Evolutionary conservation across 2,113 vertebrate species (phyloP), one percentile per base, ranked within the genome.

Genomic region (Rhinichthys klamathensis): DNA sequence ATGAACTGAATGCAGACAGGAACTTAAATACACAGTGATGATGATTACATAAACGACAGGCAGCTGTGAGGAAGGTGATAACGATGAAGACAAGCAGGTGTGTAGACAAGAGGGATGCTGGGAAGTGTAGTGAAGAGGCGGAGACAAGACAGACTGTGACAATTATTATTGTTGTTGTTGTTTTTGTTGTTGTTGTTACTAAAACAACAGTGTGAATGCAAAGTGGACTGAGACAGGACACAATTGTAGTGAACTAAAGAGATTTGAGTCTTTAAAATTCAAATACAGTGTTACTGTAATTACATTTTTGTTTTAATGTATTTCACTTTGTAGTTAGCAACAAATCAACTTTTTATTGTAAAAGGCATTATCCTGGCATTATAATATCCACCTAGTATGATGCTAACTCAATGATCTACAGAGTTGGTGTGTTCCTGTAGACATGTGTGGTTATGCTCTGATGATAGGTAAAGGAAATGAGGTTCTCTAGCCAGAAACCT

Each of bases 401-500:
- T 38, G 32, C 23, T 78, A 11, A 60, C 54, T 23, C 3, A 38
- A 56, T 58, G 9, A 78, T 78, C 21, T 30, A 21, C 46, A 21
- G 30, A 77, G 51, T 54, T 38, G 27, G 18, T 1, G 8, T 58
- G 75, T n/a, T 27, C 9, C n/a, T 65, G 15, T 49, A 46, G 60
- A 65, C 9, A 25, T 63, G 41, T 49, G 35, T 30, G 16, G 4
- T 18, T 3, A 7, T 61, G 4, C 38, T 63, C 38, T 81, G 6
- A 51, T 81, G 60, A 69, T 67, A 67, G 23, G 44, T 51, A 65
- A 25, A 69, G 41, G 79, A 81, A 35, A 69, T 46, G 1, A 81
- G 23, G 30, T 51, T 51, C n/a, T 32, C 10, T 32, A 51, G 25
- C 16, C 79, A 49, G 58, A 6, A 25, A 44, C 75, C 6, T 27